Percentiles rank a stretch among this genome's conserved stretches.
These are phyloP conservation scores for Hoplodrina blanda DNA, from an alignment of 2,888 invertebrate species.

Conservation along the genomic window DNA sequence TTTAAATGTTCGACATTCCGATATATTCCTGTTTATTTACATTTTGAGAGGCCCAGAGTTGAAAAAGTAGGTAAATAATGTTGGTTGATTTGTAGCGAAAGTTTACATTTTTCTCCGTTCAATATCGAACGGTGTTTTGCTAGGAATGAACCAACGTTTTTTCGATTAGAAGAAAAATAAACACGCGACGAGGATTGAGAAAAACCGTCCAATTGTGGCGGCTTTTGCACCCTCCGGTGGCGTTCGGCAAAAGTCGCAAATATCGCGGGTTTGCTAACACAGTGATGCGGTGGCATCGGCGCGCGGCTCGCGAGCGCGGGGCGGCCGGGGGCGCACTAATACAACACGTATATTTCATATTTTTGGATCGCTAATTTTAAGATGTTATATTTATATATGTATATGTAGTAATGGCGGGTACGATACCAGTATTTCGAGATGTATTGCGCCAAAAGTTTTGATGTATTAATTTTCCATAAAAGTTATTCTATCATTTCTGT, in stretches of 20 bases:
- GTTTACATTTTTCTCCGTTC: constrained; percentile 57
- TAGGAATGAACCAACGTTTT: constrained; percentile 63
- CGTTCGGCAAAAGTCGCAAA: constrained; percentile 80
- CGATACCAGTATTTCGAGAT: constrained; percentile 88
- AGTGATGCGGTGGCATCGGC: constrained; percentile 48
- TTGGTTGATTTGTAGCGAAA: constrained; percentile 71
- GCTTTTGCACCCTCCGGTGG: constrained; percentile 87
- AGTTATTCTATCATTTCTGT: constrained; percentile 82
- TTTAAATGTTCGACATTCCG: constrained; percentile 61
- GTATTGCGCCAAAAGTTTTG: constrained; percentile 90
- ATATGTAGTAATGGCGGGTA: constrained; percentile 90
- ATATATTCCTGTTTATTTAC: constrained; percentile 70
- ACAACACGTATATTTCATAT: constrained; percentile 90
- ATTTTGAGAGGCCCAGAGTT: constrained; percentile 83
- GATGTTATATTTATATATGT: constrained; percentile 91
- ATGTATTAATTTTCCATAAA: constrained; percentile 89
- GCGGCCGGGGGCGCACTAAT: constrained; percentile 87
- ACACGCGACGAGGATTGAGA: constrained; percentile 87
- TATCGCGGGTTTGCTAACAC: constrained; percentile 53
- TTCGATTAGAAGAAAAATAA: constrained; percentile 64
- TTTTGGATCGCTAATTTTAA: constrained; percentile 91
- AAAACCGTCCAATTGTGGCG: constrained; percentile 90
- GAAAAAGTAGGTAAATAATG: constrained; percentile 70
- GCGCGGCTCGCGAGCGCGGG: constrained; percentile 77
- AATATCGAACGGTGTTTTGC: constrained; percentile 60